phyloP scores from a whole-genome alignment of 2,113 vertebrate species.

The human (Homo sapiens) region DNA sequence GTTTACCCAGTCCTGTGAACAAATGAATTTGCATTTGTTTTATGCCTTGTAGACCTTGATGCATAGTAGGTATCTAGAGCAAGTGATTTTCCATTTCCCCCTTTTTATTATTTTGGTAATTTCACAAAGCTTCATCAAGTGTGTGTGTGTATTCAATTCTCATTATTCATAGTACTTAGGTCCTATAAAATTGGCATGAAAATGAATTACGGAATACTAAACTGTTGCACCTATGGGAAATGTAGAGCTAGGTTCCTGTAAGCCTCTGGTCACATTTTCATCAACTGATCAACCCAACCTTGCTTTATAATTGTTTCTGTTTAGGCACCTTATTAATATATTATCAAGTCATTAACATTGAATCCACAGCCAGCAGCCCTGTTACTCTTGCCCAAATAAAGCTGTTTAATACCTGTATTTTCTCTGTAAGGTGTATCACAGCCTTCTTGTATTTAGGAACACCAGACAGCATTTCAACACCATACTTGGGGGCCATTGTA shows the following conservation, averaged over 20 bases:
- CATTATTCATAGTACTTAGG: not conserved
- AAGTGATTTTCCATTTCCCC: not conserved
- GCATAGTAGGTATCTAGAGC: not conserved
- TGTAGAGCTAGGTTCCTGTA: not conserved
- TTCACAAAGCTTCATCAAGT: not conserved
- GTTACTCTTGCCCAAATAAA: not conserved
- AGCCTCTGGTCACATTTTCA: not conserved
- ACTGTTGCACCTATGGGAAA: not conserved
- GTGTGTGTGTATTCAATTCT: not conserved
- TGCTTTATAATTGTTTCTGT: not conserved
- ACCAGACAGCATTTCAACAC: accelerated
- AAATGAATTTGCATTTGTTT: not conserved
- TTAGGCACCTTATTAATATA: not conserved
- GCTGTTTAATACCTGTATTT: not conserved
- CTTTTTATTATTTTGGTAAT: not conserved
- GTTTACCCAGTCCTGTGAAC: not conserved
- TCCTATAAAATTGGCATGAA: not conserved
- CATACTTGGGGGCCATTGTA: accelerated
- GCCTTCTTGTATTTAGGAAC: not conserved
- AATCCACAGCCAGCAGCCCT: not conserved
- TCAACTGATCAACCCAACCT: not conserved
- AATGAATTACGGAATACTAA: no score
- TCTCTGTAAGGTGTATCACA: not conserved
- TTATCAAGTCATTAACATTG: not conserved
- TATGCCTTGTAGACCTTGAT: not conserved